phyloP scores from a whole-genome alignment of 2,888 invertebrate genomes.

The Cremastinae sp. region DNA sequence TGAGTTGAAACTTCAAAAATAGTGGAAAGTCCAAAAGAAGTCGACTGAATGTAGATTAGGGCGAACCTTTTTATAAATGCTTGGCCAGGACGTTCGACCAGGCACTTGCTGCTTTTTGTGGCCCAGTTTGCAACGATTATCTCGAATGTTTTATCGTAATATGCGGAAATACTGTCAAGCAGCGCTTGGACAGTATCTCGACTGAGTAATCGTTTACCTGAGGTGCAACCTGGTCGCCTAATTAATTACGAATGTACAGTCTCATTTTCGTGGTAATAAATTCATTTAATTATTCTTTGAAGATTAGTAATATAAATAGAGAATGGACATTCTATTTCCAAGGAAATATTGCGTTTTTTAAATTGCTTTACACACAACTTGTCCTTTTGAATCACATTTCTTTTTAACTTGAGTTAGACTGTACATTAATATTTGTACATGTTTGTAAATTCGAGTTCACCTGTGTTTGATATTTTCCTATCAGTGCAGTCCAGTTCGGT shows the following conservation, averaged over 20 bases:
- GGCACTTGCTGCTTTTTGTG: slow-evolving; percentile 62
- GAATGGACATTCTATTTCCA: no score
- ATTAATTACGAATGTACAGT: slow-evolving; percentile 52
- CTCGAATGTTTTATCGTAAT: slow-evolving; percentile 67
- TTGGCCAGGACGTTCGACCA: slow-evolving; percentile 43
- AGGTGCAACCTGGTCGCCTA: slow-evolving; percentile 63
- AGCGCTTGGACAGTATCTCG: slow-evolving; percentile 62
- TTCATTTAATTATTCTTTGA: background rate
- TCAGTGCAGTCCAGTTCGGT: slow-evolving; percentile 53
- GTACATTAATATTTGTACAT: slow-evolving; percentile 19
- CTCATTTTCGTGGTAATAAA: background rate
- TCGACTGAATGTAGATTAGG: slow-evolving; percentile 45
- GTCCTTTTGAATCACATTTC: background rate
- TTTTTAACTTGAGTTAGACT: background rate
- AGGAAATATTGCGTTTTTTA: no score
- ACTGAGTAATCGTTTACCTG: slow-evolving; percentile 66
- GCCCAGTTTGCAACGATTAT: slow-evolving; percentile 71
- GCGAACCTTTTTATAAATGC: slow-evolving; percentile 68
- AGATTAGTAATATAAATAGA: no score
- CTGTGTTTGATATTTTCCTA: slow-evolving; percentile 58
- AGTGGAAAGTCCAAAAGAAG: slow-evolving; percentile 44
- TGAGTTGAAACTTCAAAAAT: slow-evolving; percentile 16
- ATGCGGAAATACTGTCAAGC: slow-evolving; percentile 73
- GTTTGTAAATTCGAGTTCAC: slow-evolving; percentile 30
- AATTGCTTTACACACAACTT: no score